These are phyloP conservation scores for Oscheius sp. DNA, from an alignment of 2,888 invertebrate genomes.

Conservation along the genomic window DNA sequence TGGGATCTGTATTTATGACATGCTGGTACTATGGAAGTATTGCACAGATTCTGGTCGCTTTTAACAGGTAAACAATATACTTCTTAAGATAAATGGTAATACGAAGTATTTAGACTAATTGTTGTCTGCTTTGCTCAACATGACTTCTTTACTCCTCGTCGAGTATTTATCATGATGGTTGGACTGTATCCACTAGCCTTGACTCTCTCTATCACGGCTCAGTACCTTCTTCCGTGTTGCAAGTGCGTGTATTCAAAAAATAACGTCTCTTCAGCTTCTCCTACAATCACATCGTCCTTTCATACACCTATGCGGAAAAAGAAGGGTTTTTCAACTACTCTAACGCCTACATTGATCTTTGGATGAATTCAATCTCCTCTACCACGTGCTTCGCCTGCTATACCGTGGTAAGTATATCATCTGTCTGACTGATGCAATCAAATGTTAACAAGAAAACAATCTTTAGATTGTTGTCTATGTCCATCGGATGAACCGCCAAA, in stretches of 20 bases:
- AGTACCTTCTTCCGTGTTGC: constrained; percentile 48
- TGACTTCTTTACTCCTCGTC: constrained; percentile 34
- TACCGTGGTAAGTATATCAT: constrained; percentile 32
- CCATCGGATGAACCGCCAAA: not conserved
- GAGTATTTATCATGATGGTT: constrained; percentile 26
- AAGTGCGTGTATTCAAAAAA: constrained; percentile 32
- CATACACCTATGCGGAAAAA: constrained; percentile 40
- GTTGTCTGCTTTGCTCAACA: constrained; percentile 39
- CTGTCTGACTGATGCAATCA: not conserved
- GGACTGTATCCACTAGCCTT: constrained; percentile 36
- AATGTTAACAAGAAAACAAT: not conserved
- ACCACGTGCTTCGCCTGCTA: constrained; percentile 41
- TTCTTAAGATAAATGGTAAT: too few relatives aligned
- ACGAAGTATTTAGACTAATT: constrained; percentile 41
- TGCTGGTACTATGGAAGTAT: constrained; percentile 51
- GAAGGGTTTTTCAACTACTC: constrained; percentile 43
- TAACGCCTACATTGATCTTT: constrained; percentile 48
- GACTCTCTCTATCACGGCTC: constrained; percentile 37
- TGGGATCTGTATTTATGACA: constrained; percentile 46
- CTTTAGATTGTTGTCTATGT: constrained; percentile 17
- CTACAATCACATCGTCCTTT: constrained; percentile 38
- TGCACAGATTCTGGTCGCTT: constrained; percentile 49
- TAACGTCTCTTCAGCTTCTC: constrained; percentile 39
- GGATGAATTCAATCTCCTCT: constrained; percentile 42
- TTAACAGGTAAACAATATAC: constrained; percentile 31